phyloP scores from a whole-genome alignment of 92 coral and sea anemone species.

The Parazoanthus darwini region DNA sequence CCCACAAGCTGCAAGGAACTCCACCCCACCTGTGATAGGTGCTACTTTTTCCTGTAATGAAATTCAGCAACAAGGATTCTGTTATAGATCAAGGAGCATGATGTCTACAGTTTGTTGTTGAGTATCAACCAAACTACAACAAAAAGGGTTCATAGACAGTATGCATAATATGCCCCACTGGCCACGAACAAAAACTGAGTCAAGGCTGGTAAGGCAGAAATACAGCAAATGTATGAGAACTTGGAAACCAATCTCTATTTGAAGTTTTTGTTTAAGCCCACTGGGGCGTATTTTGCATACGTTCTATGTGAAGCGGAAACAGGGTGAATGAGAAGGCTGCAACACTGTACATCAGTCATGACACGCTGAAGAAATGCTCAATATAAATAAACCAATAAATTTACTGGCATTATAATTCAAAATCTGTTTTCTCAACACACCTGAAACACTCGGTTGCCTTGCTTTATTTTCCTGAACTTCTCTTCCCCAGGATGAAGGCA shows the following conservation, averaged over 20 bases:
- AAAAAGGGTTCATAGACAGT: no score
- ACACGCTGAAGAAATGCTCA: no score
- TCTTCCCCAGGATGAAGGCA: slow-evolving; percentile 89
- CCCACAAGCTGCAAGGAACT: slow-evolving; percentile 88
- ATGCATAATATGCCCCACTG: no score
- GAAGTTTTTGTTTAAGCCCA: no score
- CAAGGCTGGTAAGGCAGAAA: no score
- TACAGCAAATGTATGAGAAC: no score
- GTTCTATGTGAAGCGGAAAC: background rate
- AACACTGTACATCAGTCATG: no score
- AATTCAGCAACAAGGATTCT: background rate
- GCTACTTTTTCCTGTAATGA: slow-evolving; percentile 75
- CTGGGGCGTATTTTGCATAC: no score
- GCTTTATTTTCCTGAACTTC: slow-evolving; percentile 80
- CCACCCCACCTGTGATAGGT: slow-evolving; percentile 75
- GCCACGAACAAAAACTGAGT: no score
- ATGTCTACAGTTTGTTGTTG: background rate
- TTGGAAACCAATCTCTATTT: no score
- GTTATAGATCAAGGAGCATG: no score
- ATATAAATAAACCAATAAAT: no score
- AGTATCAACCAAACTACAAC: background rate
- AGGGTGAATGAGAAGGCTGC: background rate
- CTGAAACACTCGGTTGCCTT: slow-evolving; percentile 87
- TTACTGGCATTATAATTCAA: background rate
- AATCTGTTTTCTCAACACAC: slow-evolving; percentile 25